Percentiles rank a stretch among this genome's conserved stretches.
These are phyloP conservation scores for Spilosoma lubricipeda DNA, from an alignment of 2,888 invertebrate genomes.

Conservation along the genomic window DNA sequence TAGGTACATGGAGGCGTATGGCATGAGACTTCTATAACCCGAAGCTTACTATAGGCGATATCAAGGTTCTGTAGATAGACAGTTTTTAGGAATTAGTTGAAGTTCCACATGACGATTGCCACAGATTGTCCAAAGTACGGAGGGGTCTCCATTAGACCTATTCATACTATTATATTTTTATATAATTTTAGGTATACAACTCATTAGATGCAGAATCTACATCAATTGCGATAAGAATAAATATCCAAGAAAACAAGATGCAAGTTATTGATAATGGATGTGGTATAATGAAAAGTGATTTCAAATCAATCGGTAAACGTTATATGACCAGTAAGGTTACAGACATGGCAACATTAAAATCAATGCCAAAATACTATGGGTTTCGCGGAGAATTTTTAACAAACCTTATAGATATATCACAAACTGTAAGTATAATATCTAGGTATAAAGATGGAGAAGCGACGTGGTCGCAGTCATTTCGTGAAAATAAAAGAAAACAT, in stretches of 20 bases:
- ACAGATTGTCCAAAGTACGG: no score
- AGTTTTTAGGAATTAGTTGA: no score
- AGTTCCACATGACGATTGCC: no score
- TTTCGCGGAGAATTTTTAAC: conserved; percentile 89
- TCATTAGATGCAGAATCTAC: conserved; percentile 90
- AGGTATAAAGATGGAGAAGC: conserved; percentile 72
- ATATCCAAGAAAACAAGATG: conserved; percentile 86
- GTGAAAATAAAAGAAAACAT: conserved; percentile 75
- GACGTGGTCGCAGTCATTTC: conserved; percentile 87
- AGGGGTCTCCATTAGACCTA: no score
- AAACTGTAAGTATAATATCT: conserved; percentile 87
- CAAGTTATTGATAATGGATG: conserved; percentile 92
- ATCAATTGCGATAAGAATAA: conserved; percentile 89
- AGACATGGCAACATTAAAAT: conserved; percentile 81
- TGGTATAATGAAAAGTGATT: conserved; percentile 87
- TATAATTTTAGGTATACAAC: conserved; percentile 87
- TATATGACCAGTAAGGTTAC: conserved; percentile 89
- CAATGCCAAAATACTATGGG: conserved; percentile 87
- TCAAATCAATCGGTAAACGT: conserved; percentile 86
- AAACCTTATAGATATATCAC: conserved; percentile 86
- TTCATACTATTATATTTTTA: no score
- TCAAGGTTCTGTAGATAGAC: no score
- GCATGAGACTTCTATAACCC: no score
- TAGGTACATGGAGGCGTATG: no score
- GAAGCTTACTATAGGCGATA: no score